Base-by-base conservation (phyloP, 30 jellyfish, hydroid and myxozoan species). In the Turritopsis rubra region DNA sequence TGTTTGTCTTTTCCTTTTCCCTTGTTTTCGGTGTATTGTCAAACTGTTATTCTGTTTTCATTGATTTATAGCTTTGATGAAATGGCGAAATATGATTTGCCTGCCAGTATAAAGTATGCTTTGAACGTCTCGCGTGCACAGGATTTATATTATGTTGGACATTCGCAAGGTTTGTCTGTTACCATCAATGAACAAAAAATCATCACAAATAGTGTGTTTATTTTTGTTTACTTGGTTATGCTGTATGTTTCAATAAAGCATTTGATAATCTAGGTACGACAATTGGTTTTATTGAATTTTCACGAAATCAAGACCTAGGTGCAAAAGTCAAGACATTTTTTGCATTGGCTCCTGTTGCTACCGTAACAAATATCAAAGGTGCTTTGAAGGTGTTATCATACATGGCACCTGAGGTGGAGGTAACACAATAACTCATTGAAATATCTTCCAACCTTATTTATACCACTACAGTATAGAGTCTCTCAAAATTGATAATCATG, bases 81-180 rank as follows among this genome's bases (percentile, higher is more conserved):
- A 81, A 91, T 91, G 98, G 98, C 98, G 25, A 53, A 81, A 65
- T 72, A 24, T 72, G 98, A 91, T 76, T 81, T 91, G 7, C 96
- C 98, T 52, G 96, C 98, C 78, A 81, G 71, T 29, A 31, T 91
- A 5, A 41, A 85, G 24, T 83, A 87, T 80, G 85, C 84, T 4
- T 70, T 88, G 72, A 71, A 91, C 21, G 60, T 8, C 60, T 85
- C 96, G 26, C 73, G 77, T 28, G 87, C 84, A 83, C 86, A 85
- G 52, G 92, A 91, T 22, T 28, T 91, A 75, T 84, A 81, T 81
- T 91, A 91, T 80, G 95, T 88, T 66, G 98, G 96, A 26, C 98
- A 91, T 54, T 91, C 98, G 4, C 98, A 91, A 74, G 98, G 88
- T 54, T 9, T 8, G 28, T 25, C 17, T 66, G 17, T 3, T 25